Base-by-base conservation (phyloP, 2,888 invertebrate genomes). In the Caenorhabditis sulstoni region DNA sequence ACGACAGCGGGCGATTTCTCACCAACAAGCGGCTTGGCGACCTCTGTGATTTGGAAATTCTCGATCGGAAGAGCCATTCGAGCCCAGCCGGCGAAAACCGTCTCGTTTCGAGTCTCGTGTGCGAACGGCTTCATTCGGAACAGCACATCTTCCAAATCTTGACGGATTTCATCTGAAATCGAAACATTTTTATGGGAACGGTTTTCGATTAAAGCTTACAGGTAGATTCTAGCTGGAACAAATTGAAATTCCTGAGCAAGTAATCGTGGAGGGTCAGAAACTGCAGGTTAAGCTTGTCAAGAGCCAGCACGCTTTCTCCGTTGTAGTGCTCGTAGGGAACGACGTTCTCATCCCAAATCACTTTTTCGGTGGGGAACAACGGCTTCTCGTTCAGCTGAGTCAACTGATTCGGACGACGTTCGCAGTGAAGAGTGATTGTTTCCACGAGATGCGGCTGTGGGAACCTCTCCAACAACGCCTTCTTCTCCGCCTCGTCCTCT, bases 291-390 rank as follows among this genome's bases (percentile, higher is more conserved):
- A 99, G 92, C 91, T 99, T 99, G 0, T 99, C 98, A 81, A 99
- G 92, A 0, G 99, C 98, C 39, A 99, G 87, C 35, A 92, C 92
- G 23, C 91, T 96, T 91, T 98, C 97, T 0, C 97, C 97, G 49
- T 95, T 95, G 92, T 95, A 98, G 90, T 97, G 97, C 89, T 98
- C 97, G 0, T 96, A 95, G 0, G 99, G 99, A 0, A 99, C 98
- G 50, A 99, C 94, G 90, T 98, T 97, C 91, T 99, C 97, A 91
- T 99, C 96, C 99, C 99, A 99, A 86, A 99, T 96, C 2, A 98
- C 94, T 76, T 95, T 94, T 91, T 99, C 99, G 0, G 97, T 98
- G 0, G 99, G 99, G 91, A 99, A 99, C 0, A 99, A 92, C 0
- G 99, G 98, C 96, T 98, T 97, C 86, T 96, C 95, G 91, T 99